Conservation (phyloP, 2,113 vertebrate genomes). For the Panthera uncia region DNA sequence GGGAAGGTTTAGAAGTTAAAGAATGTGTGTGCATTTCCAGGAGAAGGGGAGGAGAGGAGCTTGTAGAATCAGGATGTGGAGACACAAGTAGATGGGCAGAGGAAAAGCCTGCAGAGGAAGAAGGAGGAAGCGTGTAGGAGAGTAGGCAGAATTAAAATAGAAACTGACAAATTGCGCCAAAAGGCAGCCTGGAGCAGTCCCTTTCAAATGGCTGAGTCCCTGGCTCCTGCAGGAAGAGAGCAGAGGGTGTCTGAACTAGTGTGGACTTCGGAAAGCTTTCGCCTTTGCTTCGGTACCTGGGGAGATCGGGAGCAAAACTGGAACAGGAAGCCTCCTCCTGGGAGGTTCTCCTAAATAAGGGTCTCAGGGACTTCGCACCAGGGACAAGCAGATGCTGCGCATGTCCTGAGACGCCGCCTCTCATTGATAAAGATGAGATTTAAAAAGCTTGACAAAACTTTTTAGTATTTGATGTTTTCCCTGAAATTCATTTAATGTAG, state of each 20-base stretch:
- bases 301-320: not conserved
- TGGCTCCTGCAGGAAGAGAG: not conserved
- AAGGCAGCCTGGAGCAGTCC: not conserved
- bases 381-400: not conserved
- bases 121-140: not conserved
- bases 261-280: not conserved
- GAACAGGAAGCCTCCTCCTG: not conserved
- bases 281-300: not conserved
- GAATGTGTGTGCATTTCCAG: not conserved
- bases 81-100: not conserved
- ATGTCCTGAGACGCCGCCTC: not conserved
- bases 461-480: not conserved
- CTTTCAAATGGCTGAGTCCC: not conserved
- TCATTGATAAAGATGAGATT: not conserved
- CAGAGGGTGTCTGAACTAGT: not conserved
- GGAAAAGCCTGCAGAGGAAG: not conserved
- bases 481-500: not conserved
- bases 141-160: not conserved
- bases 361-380: too few species aligned
- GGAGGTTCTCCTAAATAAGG: not conserved
- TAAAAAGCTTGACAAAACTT: not conserved
- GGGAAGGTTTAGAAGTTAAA: not conserved
- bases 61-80: not conserved
- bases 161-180: not conserved
- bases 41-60: not conserved